phyloP scores from a whole-genome alignment of 2,797 vertebrate genomes.

The Ptychadena robeensis region DNA sequence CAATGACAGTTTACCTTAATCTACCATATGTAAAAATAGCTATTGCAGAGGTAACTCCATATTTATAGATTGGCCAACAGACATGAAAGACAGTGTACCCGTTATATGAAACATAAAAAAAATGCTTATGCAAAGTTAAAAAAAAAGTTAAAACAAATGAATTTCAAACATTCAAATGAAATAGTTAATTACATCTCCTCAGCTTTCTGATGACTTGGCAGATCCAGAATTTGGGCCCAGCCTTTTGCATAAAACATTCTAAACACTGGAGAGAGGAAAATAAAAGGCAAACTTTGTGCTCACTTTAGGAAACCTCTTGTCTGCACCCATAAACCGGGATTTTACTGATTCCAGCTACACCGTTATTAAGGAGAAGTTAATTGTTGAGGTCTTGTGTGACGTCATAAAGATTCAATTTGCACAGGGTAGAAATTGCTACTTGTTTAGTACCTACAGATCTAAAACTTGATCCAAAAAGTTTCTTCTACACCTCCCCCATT shows the following conservation, averaged over 20 bases:
- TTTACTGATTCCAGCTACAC: not conserved
- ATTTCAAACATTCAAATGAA: not conserved
- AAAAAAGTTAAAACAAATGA: not conserved
- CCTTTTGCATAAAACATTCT: not conserved
- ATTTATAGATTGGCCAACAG: not conserved
- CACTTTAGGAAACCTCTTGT: not conserved
- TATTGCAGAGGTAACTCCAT: not conserved
- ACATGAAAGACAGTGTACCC: not conserved
- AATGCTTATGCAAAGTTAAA: not conserved
- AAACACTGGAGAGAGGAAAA: not conserved
- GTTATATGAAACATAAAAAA: not conserved
- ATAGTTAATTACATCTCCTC: not conserved
- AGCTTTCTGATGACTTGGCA: conserved; percentile 23
- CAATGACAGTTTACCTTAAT: not conserved
- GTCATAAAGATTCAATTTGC: not conserved
- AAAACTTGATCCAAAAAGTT: conserved; percentile 22
- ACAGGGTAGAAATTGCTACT: not conserved
- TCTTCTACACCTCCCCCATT: conserved; percentile 30
- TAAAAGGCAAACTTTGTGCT: not conserved
- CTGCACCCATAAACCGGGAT: not conserved
- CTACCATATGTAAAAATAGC: not conserved
- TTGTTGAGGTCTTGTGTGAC: not conserved
- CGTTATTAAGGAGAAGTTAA: not conserved
- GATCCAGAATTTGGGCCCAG: not conserved
- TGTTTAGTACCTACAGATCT: not conserved